These are phyloP conservation scores for Cheilosia grossa DNA, from an alignment of 2,888 invertebrate genomes.

Conservation along the genomic window DNA sequence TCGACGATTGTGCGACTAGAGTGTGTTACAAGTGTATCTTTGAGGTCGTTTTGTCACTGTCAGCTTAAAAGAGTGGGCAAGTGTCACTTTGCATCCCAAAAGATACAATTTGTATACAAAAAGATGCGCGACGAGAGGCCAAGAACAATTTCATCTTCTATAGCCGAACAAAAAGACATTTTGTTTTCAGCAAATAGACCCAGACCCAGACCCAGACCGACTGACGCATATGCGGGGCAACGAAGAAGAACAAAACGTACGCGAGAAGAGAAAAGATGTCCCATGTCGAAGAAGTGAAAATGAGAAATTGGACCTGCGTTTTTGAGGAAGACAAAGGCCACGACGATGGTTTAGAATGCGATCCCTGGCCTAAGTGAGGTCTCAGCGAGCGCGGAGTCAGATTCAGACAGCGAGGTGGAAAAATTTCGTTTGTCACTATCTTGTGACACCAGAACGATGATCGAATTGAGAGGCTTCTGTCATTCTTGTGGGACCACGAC, in stretches of 20 bases:
- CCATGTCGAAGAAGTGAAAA: conserved; percentile 63
- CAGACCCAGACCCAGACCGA: no score
- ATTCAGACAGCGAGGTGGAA: conserved; percentile 34
- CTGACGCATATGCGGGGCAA: background rate
- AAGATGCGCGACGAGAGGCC: conserved; percentile 5
- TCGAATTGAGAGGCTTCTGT: conserved; percentile 34
- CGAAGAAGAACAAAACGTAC: background rate
- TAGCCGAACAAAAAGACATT: conserved; percentile 51
- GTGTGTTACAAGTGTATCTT: conserved; percentile 59
- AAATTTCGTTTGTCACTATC: conserved; percentile 62
- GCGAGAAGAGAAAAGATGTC: conserved; percentile 30
- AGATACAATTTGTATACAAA: conserved; percentile 13
- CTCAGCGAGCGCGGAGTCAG: conserved; percentile 25
- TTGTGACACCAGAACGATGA: conserved; percentile 58
- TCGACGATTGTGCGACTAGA: conserved; percentile 29
- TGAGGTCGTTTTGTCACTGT: conserved; percentile 70
- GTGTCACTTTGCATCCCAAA: conserved; percentile 63
- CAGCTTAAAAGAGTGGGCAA: conserved; percentile 63
- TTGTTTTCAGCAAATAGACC: conserved; percentile 56
- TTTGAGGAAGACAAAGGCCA: conserved; percentile 46
- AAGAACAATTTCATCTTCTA: conserved; percentile 64
- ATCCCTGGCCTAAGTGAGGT: conserved; percentile 56
- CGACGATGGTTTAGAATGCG: conserved; percentile 62
- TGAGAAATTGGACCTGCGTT: conserved; percentile 66
- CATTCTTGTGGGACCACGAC: conserved; percentile 17